A percentile compares a stretch with the other conserved stretches of the same genome.
Conservation (phyloP, 2,113 vertebrate genomes). For the Ptilonorhynchus violaceus region DNA sequence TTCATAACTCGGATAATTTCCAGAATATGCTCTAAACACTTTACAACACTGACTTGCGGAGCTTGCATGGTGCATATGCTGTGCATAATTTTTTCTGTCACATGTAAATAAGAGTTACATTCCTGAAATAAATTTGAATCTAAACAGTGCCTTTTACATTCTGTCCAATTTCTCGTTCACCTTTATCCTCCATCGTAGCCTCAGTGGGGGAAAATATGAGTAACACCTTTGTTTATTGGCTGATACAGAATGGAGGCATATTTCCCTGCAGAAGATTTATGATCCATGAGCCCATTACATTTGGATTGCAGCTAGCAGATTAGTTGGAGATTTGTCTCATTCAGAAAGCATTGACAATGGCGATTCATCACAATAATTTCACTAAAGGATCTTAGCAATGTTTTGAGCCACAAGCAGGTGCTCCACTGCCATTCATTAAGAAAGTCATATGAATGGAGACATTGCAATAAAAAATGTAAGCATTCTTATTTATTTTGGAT, state of each 20-base stretch:
- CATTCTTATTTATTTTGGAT: constrained; percentile 15
- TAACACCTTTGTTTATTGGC: constrained; percentile 60
- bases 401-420: constrained; percentile 7
- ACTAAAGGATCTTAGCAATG: constrained; percentile 33
- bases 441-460: constrained; percentile 28
- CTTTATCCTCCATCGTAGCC: neutral
- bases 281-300: constrained; percentile 52
- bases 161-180: neutral
- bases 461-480: constrained; percentile 31
- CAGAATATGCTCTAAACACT: neutral
- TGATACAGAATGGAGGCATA: constrained; percentile 39
- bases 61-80: neutral
- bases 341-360: constrained; percentile 63
- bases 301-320: constrained; percentile 66
- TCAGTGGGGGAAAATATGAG: neutral
- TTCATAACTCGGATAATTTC: neutral
- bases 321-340: constrained; percentile 72
- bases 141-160: neutral
- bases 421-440: constrained; percentile 48
- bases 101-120: neutral
- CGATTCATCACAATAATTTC: constrained; percentile 70
- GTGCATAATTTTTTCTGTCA: neutral
- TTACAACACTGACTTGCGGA: neutral
- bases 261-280: constrained; percentile 68
- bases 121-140: constrained; percentile 22